Base-by-base conservation (phyloP, 2,888 invertebrate species). In the Pseudeuparius sepicola region DNA sequence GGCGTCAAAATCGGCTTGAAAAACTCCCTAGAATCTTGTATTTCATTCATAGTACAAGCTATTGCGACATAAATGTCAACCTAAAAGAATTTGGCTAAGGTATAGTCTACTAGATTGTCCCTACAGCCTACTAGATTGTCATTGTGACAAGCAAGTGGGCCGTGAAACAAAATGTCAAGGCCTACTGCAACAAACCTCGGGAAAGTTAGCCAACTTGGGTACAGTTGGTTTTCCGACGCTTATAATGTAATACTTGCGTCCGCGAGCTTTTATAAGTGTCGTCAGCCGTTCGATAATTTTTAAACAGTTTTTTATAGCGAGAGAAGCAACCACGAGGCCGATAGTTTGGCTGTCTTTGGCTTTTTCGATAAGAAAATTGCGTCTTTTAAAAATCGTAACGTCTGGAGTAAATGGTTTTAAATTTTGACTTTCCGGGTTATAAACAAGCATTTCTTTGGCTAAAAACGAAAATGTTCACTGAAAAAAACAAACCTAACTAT, bases 181-280 rank as follows among this genome's bases (percentile, higher is more conserved):
- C n/a, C n/a, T n/a, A n/a, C n/a, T n/a, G n/a, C n/a, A 27, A 35
- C 33, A 39, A 60, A 80, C 80, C 67, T 89, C 88, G 35, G 84
- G 78, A 60, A 96, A 93, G 64, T 98, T 98, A 0, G 93, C 92
- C 40, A 98, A 65, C 61, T 98, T 98, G 0, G 89, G 82, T 7
- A 87, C 83, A 66, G 90, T 96, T 3, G 93, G 83, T 59, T 93
- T 92, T 4, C 96, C 97, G 34, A 97, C 87, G 14, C 86, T 87
- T 35, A 97, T 77, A 27, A 89, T 79, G 55, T 96, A 94, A 43
- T 80, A 79, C 57, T 88, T 92, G 55, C 92, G 93, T 1, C 81
- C 80, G 36, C 81, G 78, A 2, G 68, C 60, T 50, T 73, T 75
- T 23, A 89, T 76, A 32, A 90, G 64, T 32, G 68, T 60, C 57